Evolutionary conservation across 2,797 vertebrate genomes (phyloP), one percentile per base, ranked within the genome.

Genomic region (Diplodus sargus): DNA sequence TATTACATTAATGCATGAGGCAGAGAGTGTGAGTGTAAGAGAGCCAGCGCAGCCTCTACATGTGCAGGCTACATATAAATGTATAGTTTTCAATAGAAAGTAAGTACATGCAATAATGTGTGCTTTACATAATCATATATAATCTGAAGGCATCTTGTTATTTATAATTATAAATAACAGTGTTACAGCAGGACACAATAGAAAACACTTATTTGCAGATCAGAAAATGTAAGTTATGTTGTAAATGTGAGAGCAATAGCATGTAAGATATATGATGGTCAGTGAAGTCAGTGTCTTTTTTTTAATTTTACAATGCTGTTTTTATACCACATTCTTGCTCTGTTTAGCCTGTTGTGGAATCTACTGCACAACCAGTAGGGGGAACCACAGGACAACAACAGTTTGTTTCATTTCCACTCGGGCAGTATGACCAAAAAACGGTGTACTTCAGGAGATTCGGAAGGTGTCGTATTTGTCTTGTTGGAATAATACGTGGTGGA

Each of bases 281-380:
- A 4, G 3, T 47, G n/a, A 54, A 9, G 8, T 51, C 51, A 2
- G 1, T 39, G 3, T 10, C 28, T 28, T 2, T 4, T 12, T 71
- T 56, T 43, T 51, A n/a, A n/a, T 34, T 34, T 34, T 8, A 2
- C 42, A 52, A 43, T 28, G 14, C 10, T 20, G 13, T 15, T 23
- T 23, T 39, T 39, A 39, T 39, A 39, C 39, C n/a, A 15, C 15
- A 14, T 20, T 56, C 39, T 2, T 39, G 39, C 20, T 59, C 16
- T n/a, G 6, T 47, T 20, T 17, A 15, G 4, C 45, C 17, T 17
- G 39, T 52, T 15, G 3, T 69, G 30, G 45, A 49, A 15, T 83
- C 45, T n/a, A 4, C 30, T 47, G 10, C 8, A 47, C 9, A 4
- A 48, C 84, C 88, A 91, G 66, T 42, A 90, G 91, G 83, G 89